Conservation (phyloP, 2,113 vertebrate species). For the Ochotona curzoniae region DNA sequence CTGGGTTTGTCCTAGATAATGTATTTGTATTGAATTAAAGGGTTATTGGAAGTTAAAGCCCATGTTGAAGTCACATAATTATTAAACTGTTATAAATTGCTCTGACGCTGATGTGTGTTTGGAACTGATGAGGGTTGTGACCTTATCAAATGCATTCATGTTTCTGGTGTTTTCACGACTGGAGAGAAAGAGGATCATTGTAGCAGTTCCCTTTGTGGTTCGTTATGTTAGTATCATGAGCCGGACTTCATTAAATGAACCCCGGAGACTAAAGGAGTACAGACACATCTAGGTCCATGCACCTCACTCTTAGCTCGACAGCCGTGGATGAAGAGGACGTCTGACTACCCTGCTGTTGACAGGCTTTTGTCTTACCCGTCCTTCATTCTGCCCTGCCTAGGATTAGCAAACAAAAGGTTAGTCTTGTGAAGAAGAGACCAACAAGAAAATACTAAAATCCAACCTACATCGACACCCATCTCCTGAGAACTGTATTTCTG, state of each 20-base stretch:
- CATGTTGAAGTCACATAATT: slow-evolving; percentile 42
- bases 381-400: background rate
- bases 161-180: slow-evolving; percentile 36
- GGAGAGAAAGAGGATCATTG: slow-evolving; percentile 25
- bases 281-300: background rate
- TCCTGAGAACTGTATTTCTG: background rate
- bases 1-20: background rate
- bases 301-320: background rate
- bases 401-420: background rate
- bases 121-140: slow-evolving; percentile 45
- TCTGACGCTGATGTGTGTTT: slow-evolving; percentile 3
- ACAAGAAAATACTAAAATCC: background rate
- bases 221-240: background rate
- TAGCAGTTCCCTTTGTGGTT: background rate
- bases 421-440: background rate
- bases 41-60: slow-evolving; percentile 44
- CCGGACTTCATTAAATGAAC: background rate
- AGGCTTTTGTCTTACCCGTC: background rate
- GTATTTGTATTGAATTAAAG: slow-evolving; percentile 53
- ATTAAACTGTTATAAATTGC: slow-evolving; percentile 11
- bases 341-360: background rate
- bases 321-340: background rate
- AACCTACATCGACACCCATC: background rate
- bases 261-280: background rate
- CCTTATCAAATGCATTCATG: slow-evolving; percentile 13